A percentile compares a stretch with the other conserved stretches of the same genome.
phyloP scores from a whole-genome alignment of 2,113 vertebrate genomes.

The Gambusia holbrooki region DNA sequence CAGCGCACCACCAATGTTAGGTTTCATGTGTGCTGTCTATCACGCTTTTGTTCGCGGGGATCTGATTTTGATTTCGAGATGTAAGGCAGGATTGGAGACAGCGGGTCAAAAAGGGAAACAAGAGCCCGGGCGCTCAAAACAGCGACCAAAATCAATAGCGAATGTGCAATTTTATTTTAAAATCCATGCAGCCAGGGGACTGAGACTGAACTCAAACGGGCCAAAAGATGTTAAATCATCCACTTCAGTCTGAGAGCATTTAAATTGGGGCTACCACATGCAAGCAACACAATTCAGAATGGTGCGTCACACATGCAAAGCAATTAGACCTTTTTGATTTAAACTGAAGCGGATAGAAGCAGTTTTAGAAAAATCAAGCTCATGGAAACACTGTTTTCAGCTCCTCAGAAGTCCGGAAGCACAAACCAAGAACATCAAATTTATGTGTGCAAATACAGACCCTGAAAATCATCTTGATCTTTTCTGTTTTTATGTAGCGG shows the following conservation, averaged over 20 bases:
- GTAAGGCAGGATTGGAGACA: slow-evolving; percentile 31
- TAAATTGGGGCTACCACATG: slow-evolving; percentile 67
- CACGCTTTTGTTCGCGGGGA: slow-evolving; percentile 23
- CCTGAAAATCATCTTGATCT: slow-evolving; percentile 1
- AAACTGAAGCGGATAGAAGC: slow-evolving; percentile 69
- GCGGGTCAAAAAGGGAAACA: slow-evolving; percentile 22
- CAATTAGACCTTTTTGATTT: slow-evolving; percentile 65
- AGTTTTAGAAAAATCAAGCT: slow-evolving; percentile 51
- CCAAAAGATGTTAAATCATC: slow-evolving; percentile 66
- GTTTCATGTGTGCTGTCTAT: slow-evolving; percentile 31
- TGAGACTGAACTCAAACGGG: slow-evolving; percentile 58
- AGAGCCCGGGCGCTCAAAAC: slow-evolving; percentile 51
- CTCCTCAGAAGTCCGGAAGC: slow-evolving; percentile 34
- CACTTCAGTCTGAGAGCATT: slow-evolving; percentile 67
- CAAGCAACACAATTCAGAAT: slow-evolving; percentile 71
- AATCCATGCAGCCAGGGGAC: slow-evolving; percentile 62
- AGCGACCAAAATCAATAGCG: slow-evolving; percentile 77
- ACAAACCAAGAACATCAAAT: not conserved
- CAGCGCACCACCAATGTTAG: slow-evolving; percentile 39
- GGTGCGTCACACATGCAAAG: slow-evolving; percentile 64
- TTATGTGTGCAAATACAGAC: slow-evolving; percentile 18
- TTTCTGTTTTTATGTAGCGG: not conserved
- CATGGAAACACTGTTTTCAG: slow-evolving; percentile 57
- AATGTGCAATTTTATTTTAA: slow-evolving; percentile 75
- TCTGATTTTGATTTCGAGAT: slow-evolving; percentile 50